Conservation (phyloP, 2,888 invertebrate genomes). For the Hypsopygia costalis region DNA sequence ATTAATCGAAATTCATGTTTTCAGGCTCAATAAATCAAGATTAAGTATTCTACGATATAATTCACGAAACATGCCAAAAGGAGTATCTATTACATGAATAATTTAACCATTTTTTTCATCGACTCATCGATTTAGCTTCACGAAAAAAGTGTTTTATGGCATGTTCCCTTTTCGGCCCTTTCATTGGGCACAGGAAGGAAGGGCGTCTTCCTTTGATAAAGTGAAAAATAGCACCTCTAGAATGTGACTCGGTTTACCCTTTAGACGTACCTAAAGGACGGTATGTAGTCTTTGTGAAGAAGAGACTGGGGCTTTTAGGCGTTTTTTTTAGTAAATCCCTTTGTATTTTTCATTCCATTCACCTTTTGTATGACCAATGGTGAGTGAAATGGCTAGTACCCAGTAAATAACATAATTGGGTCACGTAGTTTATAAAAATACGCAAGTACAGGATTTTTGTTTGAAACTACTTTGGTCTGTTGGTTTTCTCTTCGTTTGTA, state of each 20-base stretch:
- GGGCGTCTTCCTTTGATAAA: slow-evolving; percentile 70
- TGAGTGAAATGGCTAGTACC: no score
- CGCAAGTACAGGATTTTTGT: no score
- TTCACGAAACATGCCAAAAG: slow-evolving; percentile 19
- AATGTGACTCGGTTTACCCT: slow-evolving; percentile 53
- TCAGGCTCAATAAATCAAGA: slow-evolving; percentile 8
- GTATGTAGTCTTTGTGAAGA: slow-evolving; percentile 38
- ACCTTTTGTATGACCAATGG: no score
- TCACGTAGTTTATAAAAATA: no score
- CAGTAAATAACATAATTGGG: no score
- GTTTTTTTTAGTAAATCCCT: not conserved
- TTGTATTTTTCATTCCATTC: no score
- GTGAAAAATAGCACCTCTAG: slow-evolving; percentile 68
- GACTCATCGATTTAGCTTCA: slow-evolving; percentile 43
- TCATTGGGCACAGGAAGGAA: slow-evolving; percentile 63
- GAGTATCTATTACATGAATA: slow-evolving; percentile 29
- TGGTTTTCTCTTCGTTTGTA: no score
- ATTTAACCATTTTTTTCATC: slow-evolving; percentile 32
- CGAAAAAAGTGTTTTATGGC: slow-evolving; percentile 53
- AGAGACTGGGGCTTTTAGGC: slow-evolving; percentile 30
- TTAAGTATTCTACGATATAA: slow-evolving; percentile 13
- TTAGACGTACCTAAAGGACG: slow-evolving; percentile 33
- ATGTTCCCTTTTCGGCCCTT: slow-evolving; percentile 62
- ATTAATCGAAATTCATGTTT: not conserved
- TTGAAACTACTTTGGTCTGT: no score